Base-by-base conservation (phyloP, 2,888 invertebrate species). In the Leptinotarsa juncta region DNA sequence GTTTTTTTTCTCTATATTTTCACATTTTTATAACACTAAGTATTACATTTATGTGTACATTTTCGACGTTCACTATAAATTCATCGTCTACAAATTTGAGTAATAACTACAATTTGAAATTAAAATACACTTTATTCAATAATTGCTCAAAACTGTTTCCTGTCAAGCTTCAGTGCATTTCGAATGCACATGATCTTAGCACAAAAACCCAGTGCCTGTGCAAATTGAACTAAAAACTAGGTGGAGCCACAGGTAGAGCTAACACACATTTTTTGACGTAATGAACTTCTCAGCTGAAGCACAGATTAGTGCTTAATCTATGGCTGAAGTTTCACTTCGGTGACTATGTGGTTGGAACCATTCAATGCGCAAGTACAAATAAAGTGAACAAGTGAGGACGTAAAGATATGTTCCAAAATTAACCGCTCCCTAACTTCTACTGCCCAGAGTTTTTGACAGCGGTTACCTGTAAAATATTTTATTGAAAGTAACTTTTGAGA, bases 81-180 rank as follows among this genome's bases (percentile, higher is more conserved):
- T 62, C 62, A 62, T 62, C 23, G 10, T 62, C 32, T 5, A 32
- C 42, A 42, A 32, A 23, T 62, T 42, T 32, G n/a, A 32, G 32
- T 42, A 42, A 51, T 42, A 32, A 62, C 7, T 42, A 16, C 26
- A 32, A 16, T 62, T 62, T n/a, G n/a, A 62, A 60, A 62, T 32
- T n/a, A 15, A 62, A 42, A 62, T 10, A 62, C 16, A 14, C 18
- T 20, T n/a, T 2, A 57, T 72, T 62, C 55, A 49, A 71, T 53
- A 74, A 71, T 72, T 65, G 66, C 65, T 68, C 66, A 75, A 70
- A 81, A 82, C 79, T 81, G 82, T 83, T 84, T 82, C 82, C 83
- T 83, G 84, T 84, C 83, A 83, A 80, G 84, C 83, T 83, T 82
- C 81, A 82, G 81, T 83, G 84, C 68, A 68, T 68, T 62, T 62